A percentile compares a stretch with the other conserved stretches of the same genome.
These are phyloP conservation scores for Pseudochromis fuscus DNA, from an alignment of 2,797 vertebrate species.

Conservation along the genomic window DNA sequence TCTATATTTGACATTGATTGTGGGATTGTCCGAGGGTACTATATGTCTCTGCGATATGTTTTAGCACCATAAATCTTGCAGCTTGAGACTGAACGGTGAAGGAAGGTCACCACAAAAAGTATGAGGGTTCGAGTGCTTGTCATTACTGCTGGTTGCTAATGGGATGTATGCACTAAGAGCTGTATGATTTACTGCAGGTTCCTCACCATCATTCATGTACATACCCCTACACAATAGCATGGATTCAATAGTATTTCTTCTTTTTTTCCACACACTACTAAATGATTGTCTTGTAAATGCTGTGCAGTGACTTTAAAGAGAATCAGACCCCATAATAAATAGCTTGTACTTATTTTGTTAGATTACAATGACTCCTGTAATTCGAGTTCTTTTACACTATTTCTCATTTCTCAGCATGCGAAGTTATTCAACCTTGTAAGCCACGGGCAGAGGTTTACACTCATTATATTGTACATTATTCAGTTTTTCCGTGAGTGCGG, in stretches of 20 bases:
- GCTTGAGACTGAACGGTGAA: conserved; percentile 32
- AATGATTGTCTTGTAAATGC: not conserved
- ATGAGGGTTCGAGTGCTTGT: conserved; percentile 59
- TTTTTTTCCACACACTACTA: not conserved
- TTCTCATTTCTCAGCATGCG: conserved; percentile 43
- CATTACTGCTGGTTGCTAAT: conserved; percentile 69
- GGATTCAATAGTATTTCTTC: not conserved
- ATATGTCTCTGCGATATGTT: conserved; percentile 34
- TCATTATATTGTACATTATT: conserved; percentile 57
- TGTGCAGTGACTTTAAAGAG: conserved; percentile 4
- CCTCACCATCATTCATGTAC: conserved; percentile 37
- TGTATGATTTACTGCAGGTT: conserved; percentile 56
- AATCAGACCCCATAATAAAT: conserved; percentile 20
- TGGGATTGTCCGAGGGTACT: conserved; percentile 54
- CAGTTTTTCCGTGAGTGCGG: conserved; percentile 20
- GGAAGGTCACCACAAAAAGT: conserved; percentile 60
- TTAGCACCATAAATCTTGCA: conserved; percentile 55
- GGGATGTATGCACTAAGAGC: conserved; percentile 62
- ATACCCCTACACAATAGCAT: conserved; percentile 11
- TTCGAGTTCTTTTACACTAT: conserved; percentile 11
- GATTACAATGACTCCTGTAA: conserved; percentile 22
- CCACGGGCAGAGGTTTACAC: conserved; percentile 43
- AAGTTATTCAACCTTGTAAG: conserved; percentile 55
- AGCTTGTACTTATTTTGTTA: conserved; percentile 23
- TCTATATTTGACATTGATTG: conserved; percentile 76